phyloP scores from a whole-genome alignment of 2,113 vertebrate genomes.

The Chaenocephalus aceratus region DNA sequence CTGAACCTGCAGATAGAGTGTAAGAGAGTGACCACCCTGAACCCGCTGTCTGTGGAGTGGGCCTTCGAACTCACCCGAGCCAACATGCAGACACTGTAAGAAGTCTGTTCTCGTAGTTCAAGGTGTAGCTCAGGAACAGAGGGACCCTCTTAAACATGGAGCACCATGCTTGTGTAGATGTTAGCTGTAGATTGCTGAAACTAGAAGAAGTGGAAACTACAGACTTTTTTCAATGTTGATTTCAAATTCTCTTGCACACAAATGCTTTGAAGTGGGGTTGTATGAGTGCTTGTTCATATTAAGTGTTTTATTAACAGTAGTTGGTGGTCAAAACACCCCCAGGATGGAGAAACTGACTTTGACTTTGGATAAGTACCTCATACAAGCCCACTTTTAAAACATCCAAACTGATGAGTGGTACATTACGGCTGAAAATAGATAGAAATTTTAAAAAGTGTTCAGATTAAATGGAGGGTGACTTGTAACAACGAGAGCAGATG shows the following conservation, averaged over 20 bases:
- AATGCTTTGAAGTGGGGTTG: too few relatives aligned
- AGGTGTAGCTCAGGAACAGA: conserved; percentile 9
- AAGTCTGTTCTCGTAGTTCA: background rate
- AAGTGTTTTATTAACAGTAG: too few relatives aligned
- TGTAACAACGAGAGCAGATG: conserved; percentile 1
- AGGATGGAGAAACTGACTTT: too few relatives aligned
- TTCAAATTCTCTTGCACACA: too few relatives aligned
- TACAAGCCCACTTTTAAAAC: too few relatives aligned
- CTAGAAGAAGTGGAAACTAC: background rate
- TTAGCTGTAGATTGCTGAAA: conserved; percentile 1
- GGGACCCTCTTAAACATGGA: conserved; percentile 2
- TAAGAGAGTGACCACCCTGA: conserved; percentile 87
- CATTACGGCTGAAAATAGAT: background rate
- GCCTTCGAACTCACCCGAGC: conserved; percentile 94
- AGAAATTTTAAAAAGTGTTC: background rate
- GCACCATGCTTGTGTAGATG: background rate
- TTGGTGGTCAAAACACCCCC: too few relatives aligned
- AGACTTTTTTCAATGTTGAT: too few relatives aligned
- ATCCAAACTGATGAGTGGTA: background rate
- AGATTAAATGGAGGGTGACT: conserved; percentile 1
- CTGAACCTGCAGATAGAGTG: conserved; percentile 94
- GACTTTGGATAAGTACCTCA: too few relatives aligned
- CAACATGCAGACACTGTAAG: conserved; percentile 97
- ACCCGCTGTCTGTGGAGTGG: conserved; percentile 91
- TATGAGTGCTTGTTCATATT: too few relatives aligned